phyloP scores from a whole-genome alignment of 2,797 vertebrate genomes.

The Gymnoscopelus braueri region DNA sequence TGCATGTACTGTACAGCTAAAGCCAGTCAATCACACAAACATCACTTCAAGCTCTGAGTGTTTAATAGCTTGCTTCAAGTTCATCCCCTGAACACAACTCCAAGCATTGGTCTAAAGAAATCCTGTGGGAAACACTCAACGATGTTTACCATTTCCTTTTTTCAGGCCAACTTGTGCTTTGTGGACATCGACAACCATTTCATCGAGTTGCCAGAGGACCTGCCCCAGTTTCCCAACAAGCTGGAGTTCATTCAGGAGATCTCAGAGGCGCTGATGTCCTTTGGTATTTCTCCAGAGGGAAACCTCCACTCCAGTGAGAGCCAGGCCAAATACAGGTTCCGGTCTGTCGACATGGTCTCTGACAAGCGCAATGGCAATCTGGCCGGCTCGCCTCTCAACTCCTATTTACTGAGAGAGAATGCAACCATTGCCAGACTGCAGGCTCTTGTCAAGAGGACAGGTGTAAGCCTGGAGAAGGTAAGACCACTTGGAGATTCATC shows the following conservation, averaged over 20 bases:
- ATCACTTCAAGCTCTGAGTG: too few relatives aligned
- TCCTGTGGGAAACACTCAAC: too few relatives aligned
- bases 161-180: constrained; percentile 96
- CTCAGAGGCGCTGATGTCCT: constrained; percentile 93
- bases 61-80: too few relatives aligned
- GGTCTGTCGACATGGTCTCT: constrained; percentile 87
- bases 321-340: constrained; percentile 86
- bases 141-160: constrained; percentile 16
- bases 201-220: constrained; percentile 95
- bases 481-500: constrained; percentile 19
- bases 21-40: too few relatives aligned
- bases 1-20: too few relatives aligned
- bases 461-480: constrained; percentile 96
- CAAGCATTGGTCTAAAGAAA: too few relatives aligned
- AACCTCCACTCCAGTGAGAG: constrained; percentile 88
- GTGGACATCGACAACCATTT: constrained; percentile 99
- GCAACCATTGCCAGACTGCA: constrained; percentile 95
- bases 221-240: constrained; percentile 99
- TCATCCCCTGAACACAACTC: too few relatives aligned
- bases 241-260: constrained; percentile 99
- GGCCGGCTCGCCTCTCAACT: constrained; percentile 89
- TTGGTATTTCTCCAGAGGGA: constrained; percentile 92
- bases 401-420: constrained; percentile 94
- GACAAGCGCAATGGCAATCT: constrained; percentile 98
- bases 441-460: constrained; percentile 96